Evolutionary conservation across 2,888 invertebrate species (phyloP).

Genomic region (Andrena praecox): DNA sequence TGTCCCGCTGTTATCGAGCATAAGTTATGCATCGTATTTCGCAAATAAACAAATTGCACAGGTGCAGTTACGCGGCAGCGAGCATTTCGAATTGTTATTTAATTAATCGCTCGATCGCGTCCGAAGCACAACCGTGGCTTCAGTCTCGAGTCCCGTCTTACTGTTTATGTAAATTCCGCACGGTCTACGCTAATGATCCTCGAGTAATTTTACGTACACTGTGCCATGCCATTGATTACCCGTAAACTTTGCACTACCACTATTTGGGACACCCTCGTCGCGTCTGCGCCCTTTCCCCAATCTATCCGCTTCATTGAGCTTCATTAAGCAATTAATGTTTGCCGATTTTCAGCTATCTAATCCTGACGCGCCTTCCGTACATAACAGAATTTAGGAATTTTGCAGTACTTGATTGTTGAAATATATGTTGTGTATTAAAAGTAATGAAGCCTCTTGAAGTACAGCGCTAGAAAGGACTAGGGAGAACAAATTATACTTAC

Average conservation of each 20-base stretch:
- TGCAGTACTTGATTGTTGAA: no score
- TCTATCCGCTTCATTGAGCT: constrained; percentile 13
- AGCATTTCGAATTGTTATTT: neutral
- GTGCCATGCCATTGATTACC: constrained; percentile 70
- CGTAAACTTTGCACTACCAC: constrained; percentile 47
- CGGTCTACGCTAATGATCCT: constrained; percentile 28
- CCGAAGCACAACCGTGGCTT: neutral
- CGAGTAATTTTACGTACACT: constrained; percentile 44
- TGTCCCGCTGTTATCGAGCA: constrained; percentile 5
- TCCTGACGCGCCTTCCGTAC: no score
- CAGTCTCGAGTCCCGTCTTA: neutral
- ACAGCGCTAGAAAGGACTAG: no score
- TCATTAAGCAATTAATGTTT: constrained; percentile 1
- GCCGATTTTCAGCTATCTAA: no score
- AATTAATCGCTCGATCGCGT: neutral
- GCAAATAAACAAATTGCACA: constrained; percentile 11
- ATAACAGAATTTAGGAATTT: no score
- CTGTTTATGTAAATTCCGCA: constrained; percentile 21
- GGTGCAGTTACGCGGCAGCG: neutral
- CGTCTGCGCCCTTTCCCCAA: constrained; percentile 63
- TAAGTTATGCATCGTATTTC: constrained; percentile 14
- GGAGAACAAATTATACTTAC: no score
- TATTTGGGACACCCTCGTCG: constrained; percentile 37
- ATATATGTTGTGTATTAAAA: no score
- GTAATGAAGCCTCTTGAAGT: no score